These are phyloP conservation scores for Leucania comma DNA, from an alignment of 2,888 invertebrate species.

Conservation along the genomic window DNA sequence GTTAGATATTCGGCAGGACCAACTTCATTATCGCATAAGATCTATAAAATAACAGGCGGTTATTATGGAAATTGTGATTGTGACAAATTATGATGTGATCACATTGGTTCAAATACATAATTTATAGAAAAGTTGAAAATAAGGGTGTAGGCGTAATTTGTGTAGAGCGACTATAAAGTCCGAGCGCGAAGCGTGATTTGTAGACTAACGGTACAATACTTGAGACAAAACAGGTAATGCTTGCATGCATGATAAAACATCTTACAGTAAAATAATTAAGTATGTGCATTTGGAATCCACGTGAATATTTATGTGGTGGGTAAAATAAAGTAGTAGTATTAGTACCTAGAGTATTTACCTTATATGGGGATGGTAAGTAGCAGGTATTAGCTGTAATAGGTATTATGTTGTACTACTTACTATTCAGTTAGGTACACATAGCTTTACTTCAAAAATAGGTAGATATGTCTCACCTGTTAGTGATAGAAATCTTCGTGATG, in stretches of 20 bases:
- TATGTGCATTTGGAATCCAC: constrained; percentile 14
- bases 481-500: background rate
- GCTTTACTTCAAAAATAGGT: background rate
- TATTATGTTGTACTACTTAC: background rate
- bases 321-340: too few relatives aligned
- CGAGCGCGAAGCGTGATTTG: background rate
- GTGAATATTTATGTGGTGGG: constrained; percentile 11
- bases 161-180: background rate
- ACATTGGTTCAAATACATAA: background rate
- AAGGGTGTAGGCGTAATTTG: background rate
- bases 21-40: background rate
- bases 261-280: background rate
- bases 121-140: background rate
- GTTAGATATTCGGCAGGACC: background rate
- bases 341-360: background rate
- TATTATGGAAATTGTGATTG: too few relatives aligned
- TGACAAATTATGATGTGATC: too few relatives aligned
- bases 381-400: background rate
- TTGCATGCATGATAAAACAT: background rate
- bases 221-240: background rate
- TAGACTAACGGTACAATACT: background rate
- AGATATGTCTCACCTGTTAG: background rate
- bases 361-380: background rate
- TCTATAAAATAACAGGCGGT: background rate
- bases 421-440: background rate